Conservation (phyloP, 2,888 invertebrate species). For the Phyto melanocephala region DNA sequence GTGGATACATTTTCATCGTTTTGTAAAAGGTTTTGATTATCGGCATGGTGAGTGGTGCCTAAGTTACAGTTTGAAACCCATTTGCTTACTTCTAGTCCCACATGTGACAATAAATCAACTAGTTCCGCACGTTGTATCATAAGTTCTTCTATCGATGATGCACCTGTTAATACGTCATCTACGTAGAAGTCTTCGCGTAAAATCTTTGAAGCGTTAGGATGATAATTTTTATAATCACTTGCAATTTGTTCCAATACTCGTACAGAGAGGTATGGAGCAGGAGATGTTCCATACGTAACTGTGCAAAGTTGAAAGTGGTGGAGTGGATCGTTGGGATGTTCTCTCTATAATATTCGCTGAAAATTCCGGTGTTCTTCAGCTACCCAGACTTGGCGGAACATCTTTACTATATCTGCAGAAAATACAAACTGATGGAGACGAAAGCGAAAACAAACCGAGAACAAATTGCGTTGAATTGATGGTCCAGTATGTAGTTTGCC, state of each 20-base stretch:
- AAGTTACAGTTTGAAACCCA: conserved; percentile 3
- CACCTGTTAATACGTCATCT: conserved; percentile 61
- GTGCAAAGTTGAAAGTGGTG: conserved; percentile 38
- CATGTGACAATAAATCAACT: background rate
- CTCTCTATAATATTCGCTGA: conserved; percentile 38
- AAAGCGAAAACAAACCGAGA: conserved; percentile 46
- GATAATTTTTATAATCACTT: background rate
- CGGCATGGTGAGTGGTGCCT: too few relatives aligned
- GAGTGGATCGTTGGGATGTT: background rate
- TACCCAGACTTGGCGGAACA: conserved; percentile 53
- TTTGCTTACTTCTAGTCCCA: background rate
- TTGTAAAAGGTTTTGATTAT: background rate
- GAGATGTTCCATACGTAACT: conserved; percentile 61
- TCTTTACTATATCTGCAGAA: conserved; percentile 44
- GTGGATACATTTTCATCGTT: background rate
- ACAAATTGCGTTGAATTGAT: conserved; percentile 31
- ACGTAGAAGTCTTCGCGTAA: conserved; percentile 60
- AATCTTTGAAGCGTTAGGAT: conserved; percentile 42
- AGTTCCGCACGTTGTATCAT: background rate
- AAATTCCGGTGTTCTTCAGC: conserved; percentile 25
- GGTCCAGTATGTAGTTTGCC: conserved; percentile 19
- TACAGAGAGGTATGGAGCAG: conserved; percentile 57
- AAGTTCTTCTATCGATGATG: conserved; percentile 35
- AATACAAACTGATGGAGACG: conserved; percentile 37
- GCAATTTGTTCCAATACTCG: conserved; percentile 57